Evolutionary conservation across 1,140 invertebrate species (phyloP).

Genomic region (Formica exsecta): DNA sequence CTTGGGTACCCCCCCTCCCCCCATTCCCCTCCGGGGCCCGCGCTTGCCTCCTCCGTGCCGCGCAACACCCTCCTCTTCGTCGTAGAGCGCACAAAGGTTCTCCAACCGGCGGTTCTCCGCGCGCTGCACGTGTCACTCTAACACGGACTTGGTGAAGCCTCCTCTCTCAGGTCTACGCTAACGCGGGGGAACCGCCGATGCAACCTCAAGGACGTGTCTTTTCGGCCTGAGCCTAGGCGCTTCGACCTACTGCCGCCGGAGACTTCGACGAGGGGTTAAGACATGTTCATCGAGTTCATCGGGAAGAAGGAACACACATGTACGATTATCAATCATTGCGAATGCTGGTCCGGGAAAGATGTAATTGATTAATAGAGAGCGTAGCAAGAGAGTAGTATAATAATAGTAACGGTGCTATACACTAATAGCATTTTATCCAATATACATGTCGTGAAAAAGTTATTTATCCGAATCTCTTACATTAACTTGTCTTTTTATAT

Average conservation of each 20-base stretch:
- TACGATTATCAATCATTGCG: slow-evolving; percentile 31
- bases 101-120: slow-evolving; percentile 53
- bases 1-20: slow-evolving; percentile 67
- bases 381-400: slow-evolving; percentile 14
- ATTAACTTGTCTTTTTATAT: background rate
- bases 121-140: slow-evolving; percentile 50
- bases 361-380: slow-evolving; percentile 50
- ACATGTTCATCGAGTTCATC: slow-evolving; percentile 43
- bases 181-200: slow-evolving; percentile 36
- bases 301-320: slow-evolving; percentile 11
- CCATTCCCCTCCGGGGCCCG: slow-evolving; percentile 60
- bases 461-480: slow-evolving; percentile 17
- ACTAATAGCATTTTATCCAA: slow-evolving; percentile 8
- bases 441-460: background rate
- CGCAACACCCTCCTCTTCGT: slow-evolving; percentile 47
- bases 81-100: slow-evolving; percentile 56
- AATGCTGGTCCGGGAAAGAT: slow-evolving; percentile 19
- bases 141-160: slow-evolving; percentile 19
- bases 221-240: slow-evolving; percentile 49
- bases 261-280: slow-evolving; percentile 46
- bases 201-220: slow-evolving; percentile 57
- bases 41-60: slow-evolving; percentile 31
- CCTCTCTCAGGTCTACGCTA: background rate
- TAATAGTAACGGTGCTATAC: slow-evolving; percentile 11
- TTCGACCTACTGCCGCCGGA: slow-evolving; percentile 48